Percentiles rank a stretch among this genome's conserved stretches.
These are phyloP conservation scores for Lasioglossum baleicum DNA, from an alignment of 1,140 invertebrate species.

Conservation along the genomic window DNA sequence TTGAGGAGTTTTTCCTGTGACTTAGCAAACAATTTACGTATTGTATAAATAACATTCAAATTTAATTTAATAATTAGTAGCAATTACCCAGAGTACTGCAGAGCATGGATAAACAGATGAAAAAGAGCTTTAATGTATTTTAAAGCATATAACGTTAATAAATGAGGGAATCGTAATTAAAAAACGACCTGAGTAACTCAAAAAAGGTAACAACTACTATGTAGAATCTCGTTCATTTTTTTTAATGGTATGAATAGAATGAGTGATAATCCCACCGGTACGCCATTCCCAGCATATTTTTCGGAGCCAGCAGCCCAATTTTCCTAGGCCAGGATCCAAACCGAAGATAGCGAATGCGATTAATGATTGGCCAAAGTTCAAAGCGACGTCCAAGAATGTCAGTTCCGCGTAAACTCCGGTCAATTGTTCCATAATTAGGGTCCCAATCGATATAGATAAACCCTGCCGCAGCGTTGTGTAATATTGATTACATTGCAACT, in stretches of 20 bases:
- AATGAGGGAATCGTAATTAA: no score
- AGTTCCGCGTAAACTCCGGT: constrained; percentile 95
- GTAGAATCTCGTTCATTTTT: no score
- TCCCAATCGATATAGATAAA: constrained; percentile 92
- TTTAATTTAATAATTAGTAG: no score
- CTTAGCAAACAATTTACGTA: background rate
- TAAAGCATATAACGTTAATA: no score
- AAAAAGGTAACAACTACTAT: no score
- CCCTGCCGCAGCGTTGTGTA: constrained; percentile 82
- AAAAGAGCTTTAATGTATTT: no score
- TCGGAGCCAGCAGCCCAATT: constrained; percentile 71
- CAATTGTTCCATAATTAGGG: constrained; percentile 90
- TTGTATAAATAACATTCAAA: background rate
- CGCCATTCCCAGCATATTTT: constrained; percentile 66
- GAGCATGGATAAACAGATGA: no score
- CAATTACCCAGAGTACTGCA: no score
- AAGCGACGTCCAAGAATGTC: constrained; percentile 92
- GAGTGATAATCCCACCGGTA: constrained; percentile 52
- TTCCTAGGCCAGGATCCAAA: constrained; percentile 84
- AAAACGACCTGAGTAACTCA: no score
- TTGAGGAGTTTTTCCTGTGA: no score
- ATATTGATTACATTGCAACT: constrained; percentile 16
- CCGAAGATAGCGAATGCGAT: constrained; percentile 93
- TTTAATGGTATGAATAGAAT: background rate
- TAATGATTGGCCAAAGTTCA: constrained; percentile 93